A percentile compares a stretch with the other conserved stretches of the same genome.
These are phyloP conservation scores for Aphelenchoides besseyi DNA, from an alignment of 1,140 invertebrate genomes.

Conservation along the genomic window DNA sequence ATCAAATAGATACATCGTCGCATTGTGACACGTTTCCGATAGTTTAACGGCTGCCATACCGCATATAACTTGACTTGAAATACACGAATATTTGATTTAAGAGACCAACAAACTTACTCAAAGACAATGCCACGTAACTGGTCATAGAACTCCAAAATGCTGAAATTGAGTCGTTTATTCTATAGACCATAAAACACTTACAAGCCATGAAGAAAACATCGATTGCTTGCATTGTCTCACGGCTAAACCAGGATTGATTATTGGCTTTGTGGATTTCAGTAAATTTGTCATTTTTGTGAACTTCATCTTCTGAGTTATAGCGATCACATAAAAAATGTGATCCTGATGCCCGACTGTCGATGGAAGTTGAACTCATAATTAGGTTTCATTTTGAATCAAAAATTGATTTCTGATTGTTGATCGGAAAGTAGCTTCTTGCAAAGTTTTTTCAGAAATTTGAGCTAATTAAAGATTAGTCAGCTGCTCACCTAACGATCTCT, in stretches of 20 bases:
- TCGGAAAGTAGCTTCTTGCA: background rate
- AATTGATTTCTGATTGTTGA: background rate
- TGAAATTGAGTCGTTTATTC: no score
- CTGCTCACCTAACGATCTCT: slow-evolving; percentile 45
- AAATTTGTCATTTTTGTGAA: slow-evolving; percentile 12
- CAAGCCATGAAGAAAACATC: slow-evolving; percentile 52
- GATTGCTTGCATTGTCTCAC: slow-evolving; percentile 43
- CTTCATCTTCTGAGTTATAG: no score
- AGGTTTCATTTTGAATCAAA: background rate
- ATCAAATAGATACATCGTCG: slow-evolving; percentile 48
- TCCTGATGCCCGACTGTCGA: no score
- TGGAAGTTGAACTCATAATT: slow-evolving; percentile 9
- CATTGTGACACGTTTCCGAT: slow-evolving; percentile 54
- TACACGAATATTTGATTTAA: no score
- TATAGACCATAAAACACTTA: no score
- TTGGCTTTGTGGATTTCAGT: background rate
- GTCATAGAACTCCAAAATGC: slow-evolving; percentile 55
- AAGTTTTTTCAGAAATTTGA: slow-evolving; percentile 25
- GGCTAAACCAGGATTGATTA: slow-evolving; percentile 30
- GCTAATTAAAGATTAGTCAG: slow-evolving; percentile 12
- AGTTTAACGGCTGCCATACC: slow-evolving; percentile 48
- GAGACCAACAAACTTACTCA: no score
- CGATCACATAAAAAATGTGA: no score
- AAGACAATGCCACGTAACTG: slow-evolving; percentile 47
- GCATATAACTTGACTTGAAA: slow-evolving; percentile 60